Evolutionary conservation across 64 coral and sea anemone genomes (phyloP).

Genomic region (Cladopsammia gracilis): DNA sequence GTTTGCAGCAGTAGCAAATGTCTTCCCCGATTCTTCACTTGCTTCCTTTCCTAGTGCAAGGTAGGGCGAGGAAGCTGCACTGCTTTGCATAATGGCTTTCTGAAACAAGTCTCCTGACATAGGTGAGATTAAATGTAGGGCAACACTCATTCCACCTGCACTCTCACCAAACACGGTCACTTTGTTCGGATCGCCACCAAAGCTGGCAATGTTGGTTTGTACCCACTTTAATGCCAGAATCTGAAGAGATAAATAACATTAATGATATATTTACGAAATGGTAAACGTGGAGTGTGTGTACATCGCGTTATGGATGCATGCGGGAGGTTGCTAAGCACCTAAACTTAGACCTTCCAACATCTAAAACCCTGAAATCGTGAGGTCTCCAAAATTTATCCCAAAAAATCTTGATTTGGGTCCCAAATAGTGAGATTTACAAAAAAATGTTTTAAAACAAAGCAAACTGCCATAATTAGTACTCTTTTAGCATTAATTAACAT

Average conservation of each 20-base stretch:
- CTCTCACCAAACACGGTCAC: conserved; percentile 75
- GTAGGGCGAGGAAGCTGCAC: conserved; percentile 1
- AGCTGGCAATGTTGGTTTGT: conserved; percentile 12
- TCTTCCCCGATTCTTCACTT: background rate
- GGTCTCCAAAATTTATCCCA: no score
- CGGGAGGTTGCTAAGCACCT: no score
- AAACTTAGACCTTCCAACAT: no score
- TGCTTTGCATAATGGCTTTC: conserved; percentile 41
- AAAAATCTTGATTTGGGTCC: no score
- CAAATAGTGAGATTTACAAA: no score
- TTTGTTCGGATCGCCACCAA: conserved; percentile 31
- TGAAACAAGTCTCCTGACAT: conserved; percentile 58
- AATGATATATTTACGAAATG: background rate
- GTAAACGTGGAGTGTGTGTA: no score
- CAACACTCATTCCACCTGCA: conserved; percentile 31
- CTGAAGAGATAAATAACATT: background rate
- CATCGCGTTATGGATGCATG: no score
- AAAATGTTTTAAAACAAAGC: no score
- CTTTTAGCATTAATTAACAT: no score
- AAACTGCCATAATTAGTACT: no score
- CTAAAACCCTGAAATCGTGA: no score
- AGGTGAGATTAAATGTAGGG: conserved; percentile 58
- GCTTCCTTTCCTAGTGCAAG: background rate
- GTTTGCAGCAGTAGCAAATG: background rate
- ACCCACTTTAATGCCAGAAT: conserved; percentile 19